These are phyloP conservation scores for Acrocera orbiculus DNA, from an alignment of 2,888 invertebrate genomes.

Conservation along the genomic window DNA sequence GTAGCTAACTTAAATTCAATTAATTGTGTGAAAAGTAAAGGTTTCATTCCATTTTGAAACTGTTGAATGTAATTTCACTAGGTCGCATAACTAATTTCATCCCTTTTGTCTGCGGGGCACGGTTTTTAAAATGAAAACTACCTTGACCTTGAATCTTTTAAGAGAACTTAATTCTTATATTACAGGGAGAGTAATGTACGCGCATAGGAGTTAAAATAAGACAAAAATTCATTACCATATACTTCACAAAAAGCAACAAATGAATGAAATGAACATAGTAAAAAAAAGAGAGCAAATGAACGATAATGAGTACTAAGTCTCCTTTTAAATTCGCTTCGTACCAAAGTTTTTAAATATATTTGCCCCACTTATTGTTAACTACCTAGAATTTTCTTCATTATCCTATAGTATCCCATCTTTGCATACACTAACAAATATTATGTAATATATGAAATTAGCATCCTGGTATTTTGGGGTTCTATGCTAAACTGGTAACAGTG, in stretches of 20 bases:
- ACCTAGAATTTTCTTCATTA: conserved; percentile 11
- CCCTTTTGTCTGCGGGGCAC: no score
- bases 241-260: conserved; percentile 4
- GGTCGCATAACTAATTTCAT: no score
- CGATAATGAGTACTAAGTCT: conserved; percentile 6
- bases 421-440: no score
- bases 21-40: no score
- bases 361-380: conserved; percentile 9
- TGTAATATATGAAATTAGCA: no score
- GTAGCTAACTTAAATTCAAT: no score
- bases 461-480: no score
- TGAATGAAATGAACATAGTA: conserved; percentile 1
- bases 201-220: conserved; percentile 8
- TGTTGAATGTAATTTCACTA: no score
- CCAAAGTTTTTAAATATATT: conserved; percentile 8
- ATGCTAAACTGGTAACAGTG: conserved; percentile 3
- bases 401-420: conserved; percentile 4
- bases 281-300: conserved; percentile 1
- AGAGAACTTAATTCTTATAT: conserved; percentile 11
- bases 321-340: conserved; percentile 8
- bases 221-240: conserved; percentile 6
- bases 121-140: conserved; percentile 9
- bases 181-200: conserved; percentile 8
- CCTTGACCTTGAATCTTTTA: conserved; percentile 12
- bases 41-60: no score